phyloP scores from a whole-genome alignment of 2,113 vertebrate species.

The Onychostoma macrolepis region DNA sequence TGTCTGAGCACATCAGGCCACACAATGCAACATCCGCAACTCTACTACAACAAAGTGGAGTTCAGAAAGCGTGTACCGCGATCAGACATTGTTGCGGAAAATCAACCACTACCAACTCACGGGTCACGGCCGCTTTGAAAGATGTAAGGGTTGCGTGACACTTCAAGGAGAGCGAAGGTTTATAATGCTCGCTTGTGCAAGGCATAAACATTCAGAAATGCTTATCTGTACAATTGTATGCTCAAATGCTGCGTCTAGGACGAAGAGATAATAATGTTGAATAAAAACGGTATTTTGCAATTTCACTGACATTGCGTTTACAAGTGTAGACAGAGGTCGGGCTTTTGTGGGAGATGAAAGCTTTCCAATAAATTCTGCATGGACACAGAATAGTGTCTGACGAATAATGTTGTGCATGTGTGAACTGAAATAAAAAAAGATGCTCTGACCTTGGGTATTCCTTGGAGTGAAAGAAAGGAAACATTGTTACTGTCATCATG shows the following conservation, averaged over 20 bases:
- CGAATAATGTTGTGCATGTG: slow-evolving; percentile 7
- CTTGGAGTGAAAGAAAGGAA: background rate
- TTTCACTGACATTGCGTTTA: background rate
- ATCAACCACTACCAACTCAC: background rate
- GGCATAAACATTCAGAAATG: slow-evolving; percentile 12
- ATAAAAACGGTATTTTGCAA: background rate
- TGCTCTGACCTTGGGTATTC: slow-evolving; percentile 22
- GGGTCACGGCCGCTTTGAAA: background rate
- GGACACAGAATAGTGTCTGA: slow-evolving; percentile 15
- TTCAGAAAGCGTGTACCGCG: background rate
- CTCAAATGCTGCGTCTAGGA: slow-evolving; percentile 23
- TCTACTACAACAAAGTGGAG: background rate
- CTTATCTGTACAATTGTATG: slow-evolving; percentile 18
- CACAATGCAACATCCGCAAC: background rate
- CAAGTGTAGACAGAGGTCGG: slow-evolving; percentile 8
- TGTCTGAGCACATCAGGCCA: slow-evolving; percentile 37
- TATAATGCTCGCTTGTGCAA: background rate
- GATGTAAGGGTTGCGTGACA: slow-evolving; percentile 1
- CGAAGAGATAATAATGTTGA: slow-evolving; percentile 11
- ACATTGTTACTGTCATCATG: slow-evolving; percentile 4
- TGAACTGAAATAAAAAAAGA: background rate
- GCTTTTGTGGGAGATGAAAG: background rate
- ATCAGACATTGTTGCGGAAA: background rate
- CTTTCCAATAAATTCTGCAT: slow-evolving; percentile 15
- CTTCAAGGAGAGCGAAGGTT: slow-evolving; percentile 12